A percentile compares a stretch with the other conserved stretches of the same genome.
phyloP scores from a whole-genome alignment of 1,140 invertebrate species.

The Drosophila auraria region DNA sequence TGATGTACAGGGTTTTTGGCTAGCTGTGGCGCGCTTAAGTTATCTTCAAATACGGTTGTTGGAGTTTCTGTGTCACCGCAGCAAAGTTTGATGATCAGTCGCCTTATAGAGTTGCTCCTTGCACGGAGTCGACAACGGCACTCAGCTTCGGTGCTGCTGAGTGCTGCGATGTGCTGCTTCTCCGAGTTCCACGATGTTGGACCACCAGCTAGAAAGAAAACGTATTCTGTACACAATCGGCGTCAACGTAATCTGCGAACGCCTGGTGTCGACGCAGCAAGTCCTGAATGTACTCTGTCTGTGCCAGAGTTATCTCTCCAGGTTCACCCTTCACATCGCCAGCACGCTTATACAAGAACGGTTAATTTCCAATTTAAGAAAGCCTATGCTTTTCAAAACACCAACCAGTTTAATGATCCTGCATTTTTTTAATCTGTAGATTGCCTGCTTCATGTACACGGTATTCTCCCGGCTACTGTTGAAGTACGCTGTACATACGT shows the following conservation, averaged over 20 bases:
- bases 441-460: constrained; percentile 2
- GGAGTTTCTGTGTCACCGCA: no score
- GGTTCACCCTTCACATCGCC: not conserved
- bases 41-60: no score
- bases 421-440: no score
- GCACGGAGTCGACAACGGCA: not conserved
- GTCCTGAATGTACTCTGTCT: not conserved
- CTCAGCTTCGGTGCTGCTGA: not conserved
- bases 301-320: not conserved
- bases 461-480: not conserved
- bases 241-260: not conserved
- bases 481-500: not conserved
- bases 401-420: no score
- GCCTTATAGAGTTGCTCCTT: not conserved
- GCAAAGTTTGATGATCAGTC: not conserved
- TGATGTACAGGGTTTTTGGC: not conserved
- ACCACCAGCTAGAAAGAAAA: constrained; percentile 16
- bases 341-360: no score
- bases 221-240: constrained; percentile 14
- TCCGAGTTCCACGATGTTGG: constrained; percentile 12
- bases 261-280: constrained; percentile 1
- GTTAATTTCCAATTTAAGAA: no score
- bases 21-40: not conserved
- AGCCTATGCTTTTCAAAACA: no score
- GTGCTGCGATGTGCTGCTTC: constrained; percentile 1